Percentiles rank a stretch among this genome's conserved stretches.
phyloP scores from a whole-genome alignment of 2,888 invertebrate genomes.

The Mesochorus sp. region DNA sequence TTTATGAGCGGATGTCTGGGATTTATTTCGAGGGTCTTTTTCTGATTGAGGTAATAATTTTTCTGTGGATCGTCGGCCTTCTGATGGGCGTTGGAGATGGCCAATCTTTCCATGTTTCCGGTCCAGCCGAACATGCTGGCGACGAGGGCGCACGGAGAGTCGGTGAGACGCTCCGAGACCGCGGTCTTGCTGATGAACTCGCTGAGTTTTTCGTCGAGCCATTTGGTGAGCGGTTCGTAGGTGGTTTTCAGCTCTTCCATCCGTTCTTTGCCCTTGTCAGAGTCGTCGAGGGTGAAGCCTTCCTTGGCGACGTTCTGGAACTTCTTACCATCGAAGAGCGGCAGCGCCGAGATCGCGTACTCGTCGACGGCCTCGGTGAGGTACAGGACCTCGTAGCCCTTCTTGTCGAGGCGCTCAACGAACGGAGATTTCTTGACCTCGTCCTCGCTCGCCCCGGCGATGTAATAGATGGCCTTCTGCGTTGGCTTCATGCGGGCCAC shows the following conservation, averaged over 20 bases:
- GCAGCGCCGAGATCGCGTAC: conserved; percentile 97
- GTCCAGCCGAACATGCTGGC: conserved; percentile 99
- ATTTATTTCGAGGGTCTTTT: conserved; percentile 98
- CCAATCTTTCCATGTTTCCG: conserved; percentile 99
- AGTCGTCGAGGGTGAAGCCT: conserved; percentile 93
- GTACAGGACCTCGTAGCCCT: conserved; percentile 97
- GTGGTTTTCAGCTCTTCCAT: conserved; percentile 89
- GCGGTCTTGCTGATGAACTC: conserved; percentile 90
- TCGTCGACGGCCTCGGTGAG: conserved; percentile 99
- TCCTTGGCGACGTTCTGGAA: conserved; percentile 99
- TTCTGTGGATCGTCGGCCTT: conserved; percentile 96
- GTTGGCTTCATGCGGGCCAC: conserved; percentile 97
- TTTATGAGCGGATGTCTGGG: conserved; percentile 97
- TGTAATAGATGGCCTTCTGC: conserved; percentile 97
- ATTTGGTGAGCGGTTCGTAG: conserved; percentile 95
- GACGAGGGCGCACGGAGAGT: conserved; percentile 97
- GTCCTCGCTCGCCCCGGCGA: conserved; percentile 93
- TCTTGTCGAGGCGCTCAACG: conserved; percentile 95
- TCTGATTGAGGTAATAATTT: conserved; percentile 94
- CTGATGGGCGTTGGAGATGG: conserved; percentile 97
- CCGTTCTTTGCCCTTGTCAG: conserved; percentile 86
- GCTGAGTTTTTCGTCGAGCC: conserved; percentile 93
- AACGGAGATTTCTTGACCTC: conserved; percentile 97
- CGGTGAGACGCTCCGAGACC: conserved; percentile 93
- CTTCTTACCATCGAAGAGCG: conserved; percentile 99